phyloP scores from a whole-genome alignment of 2,797 vertebrate species.

The Characodon lateralis region DNA sequence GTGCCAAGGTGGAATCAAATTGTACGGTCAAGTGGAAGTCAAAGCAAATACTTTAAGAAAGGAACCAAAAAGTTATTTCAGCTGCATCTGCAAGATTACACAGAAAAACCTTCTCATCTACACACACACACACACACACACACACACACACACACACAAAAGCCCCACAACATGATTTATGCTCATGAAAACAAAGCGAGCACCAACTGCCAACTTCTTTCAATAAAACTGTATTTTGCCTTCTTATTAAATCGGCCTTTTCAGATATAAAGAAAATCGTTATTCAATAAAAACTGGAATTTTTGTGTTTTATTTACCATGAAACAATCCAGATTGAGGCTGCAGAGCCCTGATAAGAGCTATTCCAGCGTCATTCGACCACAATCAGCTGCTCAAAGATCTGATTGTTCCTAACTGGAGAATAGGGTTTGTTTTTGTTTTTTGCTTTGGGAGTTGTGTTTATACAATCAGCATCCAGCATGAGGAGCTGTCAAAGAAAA shows the following conservation, averaged over 20 bases:
- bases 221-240: conserved; percentile 37
- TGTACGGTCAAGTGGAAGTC: conserved; percentile 65
- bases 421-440: conserved; percentile 17
- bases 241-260: conserved; percentile 57
- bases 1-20: conserved; percentile 58
- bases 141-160: conserved; percentile 1
- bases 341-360: conserved; percentile 66
- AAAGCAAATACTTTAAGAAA: conserved; percentile 64
- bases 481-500: conserved; percentile 41
- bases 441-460: conserved; percentile 34
- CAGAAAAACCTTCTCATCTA: conserved; percentile 6
- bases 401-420: conserved; percentile 52
- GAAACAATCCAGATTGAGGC: conserved; percentile 61
- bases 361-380: conserved; percentile 24
- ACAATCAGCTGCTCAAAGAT: conserved; percentile 47
- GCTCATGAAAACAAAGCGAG: conserved; percentile 53
- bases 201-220: conserved; percentile 42
- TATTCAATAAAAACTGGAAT: conserved; percentile 59
- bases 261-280: conserved; percentile 43
- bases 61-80: conserved; percentile 66
- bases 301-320: conserved; percentile 65
- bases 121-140: conserved; percentile 5
- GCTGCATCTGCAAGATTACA: conserved; percentile 53
- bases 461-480: conserved; percentile 26
- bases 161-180: conserved; percentile 51